Conservation (phyloP, 2,888 invertebrate species). For the Drosophila hamatofila region DNA sequence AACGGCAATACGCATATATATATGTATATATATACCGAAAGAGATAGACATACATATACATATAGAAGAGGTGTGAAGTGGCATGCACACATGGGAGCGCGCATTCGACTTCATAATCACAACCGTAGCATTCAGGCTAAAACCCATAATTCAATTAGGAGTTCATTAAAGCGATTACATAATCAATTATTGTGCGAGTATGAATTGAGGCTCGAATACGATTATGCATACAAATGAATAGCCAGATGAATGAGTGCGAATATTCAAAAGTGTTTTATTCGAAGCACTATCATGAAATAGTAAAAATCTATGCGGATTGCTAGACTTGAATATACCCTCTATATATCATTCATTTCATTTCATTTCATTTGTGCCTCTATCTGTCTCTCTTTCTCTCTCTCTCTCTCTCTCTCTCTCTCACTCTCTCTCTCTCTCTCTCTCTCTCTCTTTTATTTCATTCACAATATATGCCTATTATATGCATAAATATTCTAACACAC, state of each 20-base stretch:
- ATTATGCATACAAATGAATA: constrained; percentile 26
- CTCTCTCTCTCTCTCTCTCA: background rate
- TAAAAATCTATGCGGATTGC: too few relatives aligned
- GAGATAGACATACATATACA: background rate
- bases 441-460: background rate
- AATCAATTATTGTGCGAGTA: constrained; percentile 65
- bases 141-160: constrained; percentile 69
- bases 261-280: background rate
- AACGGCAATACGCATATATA: background rate
- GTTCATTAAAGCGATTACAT: constrained; percentile 77
- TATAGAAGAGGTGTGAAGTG: background rate
- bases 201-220: constrained; percentile 36
- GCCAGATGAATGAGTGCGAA: background rate
- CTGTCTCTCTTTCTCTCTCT: background rate
- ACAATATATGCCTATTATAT: background rate
- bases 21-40: background rate
- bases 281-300: background rate
- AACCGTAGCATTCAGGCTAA: constrained; percentile 38
- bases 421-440: background rate
- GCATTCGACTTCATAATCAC: constrained; percentile 19
- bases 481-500: background rate
- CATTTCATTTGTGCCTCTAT: background rate
- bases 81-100: background rate
- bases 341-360: background rate
- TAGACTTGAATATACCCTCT: background rate